A percentile compares a stretch with the other conserved stretches of the same genome.
phyloP scores from a whole-genome alignment of 1,140 invertebrate genomes.

The Drosophila kurseongensis region DNA sequence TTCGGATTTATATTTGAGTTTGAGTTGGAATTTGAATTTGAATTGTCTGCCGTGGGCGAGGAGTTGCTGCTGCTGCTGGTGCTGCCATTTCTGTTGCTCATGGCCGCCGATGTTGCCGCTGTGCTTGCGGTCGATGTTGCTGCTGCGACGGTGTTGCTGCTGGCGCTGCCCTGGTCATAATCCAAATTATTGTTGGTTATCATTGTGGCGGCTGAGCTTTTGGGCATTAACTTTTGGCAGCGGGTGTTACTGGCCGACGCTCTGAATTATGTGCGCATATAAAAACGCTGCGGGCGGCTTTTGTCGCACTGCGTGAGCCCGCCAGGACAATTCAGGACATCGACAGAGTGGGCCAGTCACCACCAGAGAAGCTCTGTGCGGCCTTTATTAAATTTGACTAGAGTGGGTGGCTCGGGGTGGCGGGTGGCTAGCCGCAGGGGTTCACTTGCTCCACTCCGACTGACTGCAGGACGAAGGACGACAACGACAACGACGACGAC shows the following conservation, averaged over 20 bases:
- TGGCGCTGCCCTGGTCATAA: slow-evolving; percentile 70
- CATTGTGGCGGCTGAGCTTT: slow-evolving; percentile 69
- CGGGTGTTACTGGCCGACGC: slow-evolving; percentile 54
- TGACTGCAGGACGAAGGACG: slow-evolving; percentile 54
- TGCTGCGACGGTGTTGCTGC: slow-evolving; percentile 13
- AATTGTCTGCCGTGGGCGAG: slow-evolving; percentile 65
- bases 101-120: slow-evolving; percentile 33
- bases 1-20: slow-evolving; percentile 44
- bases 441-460: slow-evolving; percentile 60
- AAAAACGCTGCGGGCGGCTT: slow-evolving; percentile 80
- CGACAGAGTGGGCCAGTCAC: slow-evolving; percentile 19
- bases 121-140: slow-evolving; percentile 16
- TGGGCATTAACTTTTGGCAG: slow-evolving; percentile 79
- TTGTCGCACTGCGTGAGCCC: slow-evolving; percentile 74
- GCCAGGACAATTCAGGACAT: slow-evolving; percentile 58
- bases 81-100: slow-evolving; percentile 59
- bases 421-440: slow-evolving; percentile 62
- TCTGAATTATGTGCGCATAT: slow-evolving; percentile 79
- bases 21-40: slow-evolving; percentile 1
- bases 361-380: slow-evolving; percentile 17
- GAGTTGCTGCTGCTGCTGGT: slow-evolving; percentile 77
- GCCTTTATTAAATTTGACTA: slow-evolving; percentile 74
- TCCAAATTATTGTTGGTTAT: slow-evolving; percentile 84
- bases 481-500: slow-evolving; percentile 21
- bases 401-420: slow-evolving; percentile 23